Base-by-base conservation (phyloP, 2,797 vertebrate genomes). In the Rhinoraja longicauda region DNA sequence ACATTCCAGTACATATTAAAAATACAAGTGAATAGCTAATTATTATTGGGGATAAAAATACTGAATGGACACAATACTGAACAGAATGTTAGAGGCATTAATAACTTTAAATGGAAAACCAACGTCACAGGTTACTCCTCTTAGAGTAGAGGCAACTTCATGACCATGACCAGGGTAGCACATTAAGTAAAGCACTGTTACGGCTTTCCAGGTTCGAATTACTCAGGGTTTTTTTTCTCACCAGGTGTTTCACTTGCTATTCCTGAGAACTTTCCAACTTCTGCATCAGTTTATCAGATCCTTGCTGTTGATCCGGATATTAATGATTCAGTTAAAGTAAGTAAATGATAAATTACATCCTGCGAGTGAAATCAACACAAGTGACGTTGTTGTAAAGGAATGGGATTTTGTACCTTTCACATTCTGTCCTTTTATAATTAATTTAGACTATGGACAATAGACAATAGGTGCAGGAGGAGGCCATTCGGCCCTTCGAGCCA, bases 251-350 rank as follows among this genome's bases (percentile, higher is more conserved):
- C 88, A 70, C 62, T 90, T 39, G 8, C 12, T 39, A 45, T 90
- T 72, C 88, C 88, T 90, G 88, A 90, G 36, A 90, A 90, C 26
- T 67, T 90, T 72, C 88, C 88, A 17, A 90, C 88, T 32, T 90
- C 67, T 10, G 12, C 19, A 5, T 90, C 88, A 72, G 64, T 90
- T 2, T 90, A 90, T 72, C 88, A 90, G 36, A 70, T 90, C 32
- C 88, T 90, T 72, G 67, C 88, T 45, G 36, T 62, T 90, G 88
- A 90, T 9, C 88, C 88, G 70, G 88, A 90, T 72, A 7, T 2
- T 64, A 90, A 45, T 24, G 88, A 90, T 90, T 90, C 88, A 67
- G 36, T 90, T 39, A 39, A 2, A 26, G 88, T 90, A 72, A 70
- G 88, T 70, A 72, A 90, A 72, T 9, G 0, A 6, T 19, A 64